Conservation (phyloP, 2,797 vertebrate species). For the Labroides dimidiatus region DNA sequence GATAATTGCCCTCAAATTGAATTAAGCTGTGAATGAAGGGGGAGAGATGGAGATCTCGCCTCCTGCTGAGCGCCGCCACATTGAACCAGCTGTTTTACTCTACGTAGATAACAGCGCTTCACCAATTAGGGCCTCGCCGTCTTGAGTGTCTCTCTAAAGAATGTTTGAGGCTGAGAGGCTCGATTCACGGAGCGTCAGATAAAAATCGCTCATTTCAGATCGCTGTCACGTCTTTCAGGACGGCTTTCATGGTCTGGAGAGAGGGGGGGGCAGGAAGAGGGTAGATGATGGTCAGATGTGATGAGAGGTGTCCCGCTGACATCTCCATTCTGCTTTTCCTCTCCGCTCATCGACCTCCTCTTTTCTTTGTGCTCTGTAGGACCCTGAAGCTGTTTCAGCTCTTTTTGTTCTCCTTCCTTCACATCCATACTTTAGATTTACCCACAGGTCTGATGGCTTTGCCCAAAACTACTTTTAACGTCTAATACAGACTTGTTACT, state of each 20-base stretch:
- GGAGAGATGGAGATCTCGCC: constrained; percentile 70
- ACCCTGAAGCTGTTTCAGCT: constrained; percentile 5
- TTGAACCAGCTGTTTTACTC: constrained; percentile 56
- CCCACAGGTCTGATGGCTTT: not conserved
- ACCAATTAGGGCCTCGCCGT: constrained; percentile 55
- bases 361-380: constrained; percentile 7
- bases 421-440: constrained; percentile 1
- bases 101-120: constrained; percentile 65
- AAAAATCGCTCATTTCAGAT: constrained; percentile 46
- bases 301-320: constrained; percentile 33
- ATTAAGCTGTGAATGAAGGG: constrained; percentile 79
- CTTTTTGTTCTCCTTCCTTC: not conserved
- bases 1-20: constrained; percentile 82
- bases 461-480: not conserved
- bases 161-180: constrained; percentile 41
- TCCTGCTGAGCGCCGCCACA: constrained; percentile 53
- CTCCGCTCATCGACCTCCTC: constrained; percentile 14
- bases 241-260: constrained; percentile 22
- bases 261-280: constrained; percentile 6
- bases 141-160: constrained; percentile 28
- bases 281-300: constrained; percentile 14
- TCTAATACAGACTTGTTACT: not conserved
- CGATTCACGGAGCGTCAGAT: constrained; percentile 29
- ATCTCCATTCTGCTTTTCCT: constrained; percentile 10
- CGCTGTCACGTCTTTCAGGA: constrained; percentile 31